A percentile compares a stretch with the other conserved stretches of the same genome.
These are phyloP conservation scores for Sisor rabdophorus DNA, from an alignment of 2,113 vertebrate genomes.

Conservation along the genomic window DNA sequence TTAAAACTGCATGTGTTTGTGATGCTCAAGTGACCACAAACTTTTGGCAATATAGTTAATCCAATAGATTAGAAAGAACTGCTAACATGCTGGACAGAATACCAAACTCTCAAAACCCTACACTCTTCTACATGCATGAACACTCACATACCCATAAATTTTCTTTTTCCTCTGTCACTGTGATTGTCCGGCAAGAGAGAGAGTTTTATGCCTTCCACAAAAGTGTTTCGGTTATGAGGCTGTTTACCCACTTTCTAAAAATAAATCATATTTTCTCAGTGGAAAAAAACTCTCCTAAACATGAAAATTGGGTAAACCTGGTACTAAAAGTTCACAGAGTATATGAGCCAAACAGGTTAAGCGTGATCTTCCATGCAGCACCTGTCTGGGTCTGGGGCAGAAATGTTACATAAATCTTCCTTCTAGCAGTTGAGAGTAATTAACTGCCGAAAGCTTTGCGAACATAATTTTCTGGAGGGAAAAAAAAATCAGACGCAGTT, in stretches of 20 bases:
- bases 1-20: too few species aligned
- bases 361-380: background rate
- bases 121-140: conserved; percentile 4
- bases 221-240: background rate
- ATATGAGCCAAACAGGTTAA: conserved; percentile 2
- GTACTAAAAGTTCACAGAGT: background rate
- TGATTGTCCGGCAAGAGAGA: background rate
- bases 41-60: too few species aligned
- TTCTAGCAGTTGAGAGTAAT: background rate
- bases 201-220: background rate
- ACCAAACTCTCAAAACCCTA: background rate
- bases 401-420: background rate
- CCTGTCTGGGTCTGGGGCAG: background rate
- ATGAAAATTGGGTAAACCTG: background rate
- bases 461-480: background rate
- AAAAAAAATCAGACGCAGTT: background rate
- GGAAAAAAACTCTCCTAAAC: background rate
- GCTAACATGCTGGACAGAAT: background rate
- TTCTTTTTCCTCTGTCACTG: background rate
- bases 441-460: background rate
- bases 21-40: too few species aligned
- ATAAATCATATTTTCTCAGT: background rate
- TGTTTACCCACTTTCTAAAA: conserved; percentile 1
- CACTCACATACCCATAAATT: background rate
- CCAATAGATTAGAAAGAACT: too few species aligned